Percentiles rank a stretch among this genome's conserved stretches.
phyloP scores from a whole-genome alignment of 2,888 invertebrate species.

The Megastigmus dorsalis region DNA sequence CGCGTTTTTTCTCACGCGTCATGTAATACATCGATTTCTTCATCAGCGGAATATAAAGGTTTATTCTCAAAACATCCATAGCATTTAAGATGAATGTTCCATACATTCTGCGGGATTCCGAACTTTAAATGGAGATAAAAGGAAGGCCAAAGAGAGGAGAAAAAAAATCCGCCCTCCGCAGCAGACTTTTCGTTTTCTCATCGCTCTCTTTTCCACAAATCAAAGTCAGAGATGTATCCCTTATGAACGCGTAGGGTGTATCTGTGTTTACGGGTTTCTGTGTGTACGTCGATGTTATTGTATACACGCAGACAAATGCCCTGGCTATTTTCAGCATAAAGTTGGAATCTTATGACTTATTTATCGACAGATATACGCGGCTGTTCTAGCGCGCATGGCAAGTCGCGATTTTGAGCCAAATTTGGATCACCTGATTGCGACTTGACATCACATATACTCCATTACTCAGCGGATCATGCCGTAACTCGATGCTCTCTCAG shows the following conservation, averaged over 20 bases:
- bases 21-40: too few relatives aligned
- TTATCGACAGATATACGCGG: constrained; percentile 11
- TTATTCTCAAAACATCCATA: not conserved
- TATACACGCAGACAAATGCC: too few relatives aligned
- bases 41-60: not conserved
- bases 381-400: too few relatives aligned
- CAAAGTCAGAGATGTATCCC: constrained; percentile 29
- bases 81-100: not conserved
- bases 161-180: not conserved
- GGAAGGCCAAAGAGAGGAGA: not conserved
- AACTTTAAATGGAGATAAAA: not conserved
- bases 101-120: too few relatives aligned
- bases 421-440: too few relatives aligned
- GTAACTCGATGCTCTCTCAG: not conserved
- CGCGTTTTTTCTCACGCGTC: too few relatives aligned
- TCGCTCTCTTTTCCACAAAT: constrained; percentile 22
- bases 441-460: not conserved
- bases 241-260: constrained; percentile 21
- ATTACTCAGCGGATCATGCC: not conserved
- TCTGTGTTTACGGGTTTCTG: too few relatives aligned
- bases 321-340: too few relatives aligned
- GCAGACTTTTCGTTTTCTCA: constrained; percentile 21
- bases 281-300: too few relatives aligned
- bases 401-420: constrained; percentile 8
- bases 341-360: too few relatives aligned